Evolutionary conservation across 2,888 invertebrate species (phyloP), one percentile per base, ranked within the genome.

Genomic region (Lagria hirta): DNA sequence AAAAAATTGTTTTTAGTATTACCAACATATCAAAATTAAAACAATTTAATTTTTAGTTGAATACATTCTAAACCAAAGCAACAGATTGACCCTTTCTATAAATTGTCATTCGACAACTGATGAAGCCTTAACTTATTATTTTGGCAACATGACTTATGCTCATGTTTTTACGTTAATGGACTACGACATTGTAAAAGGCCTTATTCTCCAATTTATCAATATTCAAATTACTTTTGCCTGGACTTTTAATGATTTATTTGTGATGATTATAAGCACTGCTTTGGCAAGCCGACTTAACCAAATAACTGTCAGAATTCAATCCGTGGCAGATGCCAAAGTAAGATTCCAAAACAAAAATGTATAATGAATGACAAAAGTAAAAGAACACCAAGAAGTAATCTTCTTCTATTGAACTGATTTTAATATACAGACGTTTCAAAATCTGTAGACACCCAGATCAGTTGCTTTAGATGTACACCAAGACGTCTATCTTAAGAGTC

Each of bases 201-300:
- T 56, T 2, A 11, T 51, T 2, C 21, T 58, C 20, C 58, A 58
- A 20, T 26, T 75, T 29, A 72, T 81, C 37, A 75, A 83, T 47
- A 52, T 81, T 1, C 60, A 80, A 4, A 76, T 79, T 3, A 83
- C 84, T 0, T 79, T 82, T 34, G 69, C 78, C 3, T 85, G 84
- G 83, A 85, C 81, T 58, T 83, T 82, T 38, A 82, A 82, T 69
- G 85, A 85, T 59, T 65, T 84, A 26, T 79, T 85, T 53, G 79
- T 86, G 14, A 84, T 85, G 64, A 62, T 84, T 4, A 71, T 84
- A n/a, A 83, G 85, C 63, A 75, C 82, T 61, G 84, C 83, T 0
- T 63, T 86, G 30, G 69, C 80, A 0, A 76, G 80, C 4, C 74
- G 81, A 29, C 84, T 85, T 54, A 71, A 75, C 10, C 78, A 81